Evolutionary conservation across 2,113 vertebrate species (phyloP), one percentile per base, ranked within the genome.

Genomic region (Rhinoptilus africanus): DNA sequence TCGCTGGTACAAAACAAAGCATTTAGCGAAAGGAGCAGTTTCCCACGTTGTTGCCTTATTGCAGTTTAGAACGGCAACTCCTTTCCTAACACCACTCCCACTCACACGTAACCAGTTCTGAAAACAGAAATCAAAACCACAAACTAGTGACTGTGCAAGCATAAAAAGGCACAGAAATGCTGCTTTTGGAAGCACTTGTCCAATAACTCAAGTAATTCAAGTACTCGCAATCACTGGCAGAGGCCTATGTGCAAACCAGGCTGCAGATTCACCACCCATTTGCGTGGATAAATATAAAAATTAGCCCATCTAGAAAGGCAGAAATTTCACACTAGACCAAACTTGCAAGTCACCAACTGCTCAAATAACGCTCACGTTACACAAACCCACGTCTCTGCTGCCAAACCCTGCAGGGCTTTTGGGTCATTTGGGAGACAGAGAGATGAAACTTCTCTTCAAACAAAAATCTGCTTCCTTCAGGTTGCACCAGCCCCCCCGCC

Each of bases 321-420:
- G n/a, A 48, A 62, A 15, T 34, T 62, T 72, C 41, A 75, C 8
- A 24, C 78, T 23, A 68, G 60, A n/a, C 28, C 14, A 2, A 72
- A 51, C 63, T 9, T 8, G 10, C 9, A 47, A 50, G 48, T 22
- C 57, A 75, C 53, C 51, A 21, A 19, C 57, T 34, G 60, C 8
- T 67, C 1, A 0, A 14, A 3, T 13, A 27, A 43, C 0, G 2
- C 62, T 63, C 14, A 10, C 0, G 3, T 56, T 18, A 37, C 60
- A 82, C 0, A 1, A 60, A 51, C 47, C 34, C 1, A 0, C 1
- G 0, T 12, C 68, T 39, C 48, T 1, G 3, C 47, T 76, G 57
- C 39, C 76, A 60, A 45, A 67, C 19, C 39, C 75, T 47, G 47
- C 62, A n/a, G 53, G 72, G 14, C 47, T 50, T 67, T 63, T 5